Evolutionary conservation across 1,140 invertebrate genomes (phyloP).

Genomic region (Procambarus clarkii): DNA sequence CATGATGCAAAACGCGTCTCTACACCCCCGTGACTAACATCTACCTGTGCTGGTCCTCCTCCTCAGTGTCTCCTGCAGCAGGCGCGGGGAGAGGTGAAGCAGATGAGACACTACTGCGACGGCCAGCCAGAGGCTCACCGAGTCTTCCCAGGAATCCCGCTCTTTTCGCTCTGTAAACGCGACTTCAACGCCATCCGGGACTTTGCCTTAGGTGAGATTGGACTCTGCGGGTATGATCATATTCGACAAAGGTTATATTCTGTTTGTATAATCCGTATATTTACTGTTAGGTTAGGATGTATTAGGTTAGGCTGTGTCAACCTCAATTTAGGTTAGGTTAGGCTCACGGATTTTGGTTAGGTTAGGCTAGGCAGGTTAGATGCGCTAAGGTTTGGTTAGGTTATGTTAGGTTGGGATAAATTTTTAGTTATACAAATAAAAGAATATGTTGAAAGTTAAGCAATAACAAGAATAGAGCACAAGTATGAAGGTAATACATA

Average conservation of each 20-base stretch:
- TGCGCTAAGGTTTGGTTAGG: too few species aligned
- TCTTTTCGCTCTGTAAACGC: not conserved
- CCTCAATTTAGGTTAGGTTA: too few species aligned
- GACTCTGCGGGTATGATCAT: constrained; percentile 27
- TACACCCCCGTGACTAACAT: too few species aligned
- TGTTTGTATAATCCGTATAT: too few species aligned
- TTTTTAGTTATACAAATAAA: too few species aligned
- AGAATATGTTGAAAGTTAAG: too few species aligned
- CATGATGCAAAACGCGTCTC: too few species aligned
- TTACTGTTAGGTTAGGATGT: too few species aligned
- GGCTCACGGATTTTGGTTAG: too few species aligned
- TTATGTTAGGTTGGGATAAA: not conserved
- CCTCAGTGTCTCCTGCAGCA: not conserved
- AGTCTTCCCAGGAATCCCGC: not conserved
- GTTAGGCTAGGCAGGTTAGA: too few species aligned
- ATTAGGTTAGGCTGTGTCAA: too few species aligned
- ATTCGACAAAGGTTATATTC: not conserved
- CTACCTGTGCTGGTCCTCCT: not conserved
- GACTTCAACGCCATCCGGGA: not conserved
- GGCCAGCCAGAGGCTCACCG: not conserved
- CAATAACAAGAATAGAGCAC: too few species aligned
- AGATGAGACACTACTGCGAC: not conserved
- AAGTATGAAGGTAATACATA: not conserved
- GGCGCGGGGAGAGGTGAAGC: not conserved
- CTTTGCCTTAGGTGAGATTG: not conserved